These are phyloP conservation scores for Flexamia atlantica DNA, from an alignment of 2,888 invertebrate species.

Conservation along the genomic window DNA sequence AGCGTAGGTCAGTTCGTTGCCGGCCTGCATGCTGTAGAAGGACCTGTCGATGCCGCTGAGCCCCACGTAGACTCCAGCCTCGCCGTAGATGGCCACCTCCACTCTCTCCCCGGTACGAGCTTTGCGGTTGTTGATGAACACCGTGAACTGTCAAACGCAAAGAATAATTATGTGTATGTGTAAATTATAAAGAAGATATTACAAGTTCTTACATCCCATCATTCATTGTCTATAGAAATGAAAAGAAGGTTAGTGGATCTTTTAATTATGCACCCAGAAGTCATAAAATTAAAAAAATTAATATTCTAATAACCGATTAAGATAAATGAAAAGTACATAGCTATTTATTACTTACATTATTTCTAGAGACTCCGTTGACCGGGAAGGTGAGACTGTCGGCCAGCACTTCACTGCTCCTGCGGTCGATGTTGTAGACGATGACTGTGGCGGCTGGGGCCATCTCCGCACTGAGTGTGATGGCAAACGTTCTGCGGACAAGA, in stretches of 20 bases:
- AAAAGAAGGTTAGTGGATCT: too few relatives aligned
- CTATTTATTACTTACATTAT: conserved; percentile 88
- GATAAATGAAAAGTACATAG: too few relatives aligned
- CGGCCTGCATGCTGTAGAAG: conserved; percentile 95
- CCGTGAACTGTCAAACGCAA: conserved; percentile 80
- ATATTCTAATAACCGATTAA: too few relatives aligned
- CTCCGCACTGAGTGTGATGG: conserved; percentile 89
- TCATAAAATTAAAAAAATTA: too few relatives aligned
- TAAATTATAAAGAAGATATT: too few relatives aligned
- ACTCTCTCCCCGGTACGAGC: conserved; percentile 95
- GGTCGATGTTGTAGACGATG: conserved; percentile 91
- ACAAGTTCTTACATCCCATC: too few relatives aligned
- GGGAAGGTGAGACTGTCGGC: conserved; percentile 98
- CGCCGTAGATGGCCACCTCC: conserved; percentile 95
- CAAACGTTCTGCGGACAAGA: conserved; percentile 79
- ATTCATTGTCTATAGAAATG: too few relatives aligned
- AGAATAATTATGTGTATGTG: too few relatives aligned
- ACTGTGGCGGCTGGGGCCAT: conserved; percentile 96
- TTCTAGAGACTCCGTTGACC: conserved; percentile 95
- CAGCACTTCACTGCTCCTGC: conserved; percentile 88
- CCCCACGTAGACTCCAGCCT: conserved; percentile 96
- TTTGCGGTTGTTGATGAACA: conserved; percentile 94
- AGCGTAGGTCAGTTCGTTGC: conserved; percentile 92
- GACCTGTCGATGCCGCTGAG: conserved; percentile 93
- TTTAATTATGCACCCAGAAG: too few relatives aligned